phyloP scores from a whole-genome alignment of 2,888 invertebrate species.

The Latrodectus elegans region DNA sequence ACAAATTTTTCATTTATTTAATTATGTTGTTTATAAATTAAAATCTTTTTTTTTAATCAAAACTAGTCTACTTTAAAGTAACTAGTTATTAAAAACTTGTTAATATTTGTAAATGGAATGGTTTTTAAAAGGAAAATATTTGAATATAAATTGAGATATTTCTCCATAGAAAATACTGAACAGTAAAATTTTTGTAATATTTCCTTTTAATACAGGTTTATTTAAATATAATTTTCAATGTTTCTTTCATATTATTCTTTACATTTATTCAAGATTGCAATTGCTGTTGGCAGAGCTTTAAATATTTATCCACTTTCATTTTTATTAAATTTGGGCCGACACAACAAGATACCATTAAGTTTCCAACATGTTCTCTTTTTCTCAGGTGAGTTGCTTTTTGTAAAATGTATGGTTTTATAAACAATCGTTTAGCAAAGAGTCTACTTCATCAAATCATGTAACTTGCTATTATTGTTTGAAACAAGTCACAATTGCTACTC shows the following conservation, averaged over 20 bases:
- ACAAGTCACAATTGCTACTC: too few species aligned
- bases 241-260: slow-evolving; percentile 13
- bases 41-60: neutral
- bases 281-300: slow-evolving; percentile 91
- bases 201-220: too few species aligned
- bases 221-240: too few species aligned
- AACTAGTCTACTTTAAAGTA: neutral
- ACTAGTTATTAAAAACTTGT: neutral
- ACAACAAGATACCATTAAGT: slow-evolving; percentile 92
- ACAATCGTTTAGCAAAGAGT: too few species aligned
- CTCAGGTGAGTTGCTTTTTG: slow-evolving; percentile 80
- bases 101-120: too few species aligned
- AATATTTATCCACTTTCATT: slow-evolving; percentile 97
- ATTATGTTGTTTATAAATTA: neutral
- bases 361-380: slow-evolving; percentile 99
- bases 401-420: too few species aligned
- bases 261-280: slow-evolving; percentile 83
- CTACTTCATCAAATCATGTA: too few species aligned
- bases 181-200: neutral
- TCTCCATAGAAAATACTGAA: neutral
- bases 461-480: too few species aligned
- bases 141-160: too few species aligned
- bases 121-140: too few species aligned
- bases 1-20: too few species aligned
- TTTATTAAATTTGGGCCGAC: slow-evolving; percentile 91